A percentile compares a stretch with the other conserved stretches of the same genome.
These are phyloP conservation scores for Lonchura striata DNA, from an alignment of 2,113 vertebrate genomes.

Conservation along the genomic window DNA sequence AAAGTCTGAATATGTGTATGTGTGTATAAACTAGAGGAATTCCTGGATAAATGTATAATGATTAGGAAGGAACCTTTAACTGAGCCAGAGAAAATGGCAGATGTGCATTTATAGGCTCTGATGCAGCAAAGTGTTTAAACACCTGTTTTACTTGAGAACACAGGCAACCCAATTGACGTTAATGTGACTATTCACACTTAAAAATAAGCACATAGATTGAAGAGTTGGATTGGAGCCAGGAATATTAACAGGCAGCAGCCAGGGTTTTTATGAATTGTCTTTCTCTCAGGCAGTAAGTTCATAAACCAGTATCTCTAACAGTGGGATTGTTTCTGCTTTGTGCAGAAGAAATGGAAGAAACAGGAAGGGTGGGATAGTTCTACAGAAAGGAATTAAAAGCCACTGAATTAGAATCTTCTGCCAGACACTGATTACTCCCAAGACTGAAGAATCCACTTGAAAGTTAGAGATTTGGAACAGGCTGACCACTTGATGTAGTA, in stretches of 20 bases:
- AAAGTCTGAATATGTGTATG: not conserved
- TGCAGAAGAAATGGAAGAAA: not conserved
- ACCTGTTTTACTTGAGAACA: slow-evolving; percentile 42
- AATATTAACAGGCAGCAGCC: slow-evolving; percentile 17
- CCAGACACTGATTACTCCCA: not conserved
- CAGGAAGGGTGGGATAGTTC: not conserved
- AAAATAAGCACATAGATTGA: slow-evolving; percentile 45
- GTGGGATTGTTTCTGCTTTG: not conserved
- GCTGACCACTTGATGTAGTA: not conserved
- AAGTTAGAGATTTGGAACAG: not conserved
- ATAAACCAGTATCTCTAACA: not conserved
- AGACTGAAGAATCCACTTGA: not conserved
- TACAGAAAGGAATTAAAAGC: not conserved
- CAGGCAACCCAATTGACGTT: slow-evolving; percentile 4
- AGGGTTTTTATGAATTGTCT: not conserved
- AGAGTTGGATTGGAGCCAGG: slow-evolving; percentile 14
- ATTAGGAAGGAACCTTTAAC: slow-evolving; percentile 12
- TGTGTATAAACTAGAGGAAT: slow-evolving; percentile 15
- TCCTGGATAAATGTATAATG: not conserved
- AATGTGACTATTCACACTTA: slow-evolving; percentile 51
- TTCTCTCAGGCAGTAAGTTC: not conserved
- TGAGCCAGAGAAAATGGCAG: slow-evolving; percentile 9
- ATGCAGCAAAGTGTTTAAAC: slow-evolving; percentile 55
- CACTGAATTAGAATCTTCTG: not conserved
- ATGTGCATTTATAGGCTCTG: slow-evolving; percentile 22